These are phyloP conservation scores for Pollimyrus isidori DNA, from an alignment of 2,113 vertebrate species.

Conservation along the genomic window DNA sequence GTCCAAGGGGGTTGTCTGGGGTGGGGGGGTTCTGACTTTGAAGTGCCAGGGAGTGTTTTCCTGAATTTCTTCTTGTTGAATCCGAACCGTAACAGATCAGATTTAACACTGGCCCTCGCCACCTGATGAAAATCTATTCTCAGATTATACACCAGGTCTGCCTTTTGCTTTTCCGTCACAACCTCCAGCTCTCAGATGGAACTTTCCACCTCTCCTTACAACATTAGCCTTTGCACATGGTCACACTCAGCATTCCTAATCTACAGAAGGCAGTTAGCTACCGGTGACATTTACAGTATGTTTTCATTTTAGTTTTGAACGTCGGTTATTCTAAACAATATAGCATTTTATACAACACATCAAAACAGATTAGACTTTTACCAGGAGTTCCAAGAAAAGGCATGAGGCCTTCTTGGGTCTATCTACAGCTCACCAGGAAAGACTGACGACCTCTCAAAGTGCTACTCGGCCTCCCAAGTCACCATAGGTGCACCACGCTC, in stretches of 20 bases:
- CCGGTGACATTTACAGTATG: not conserved
- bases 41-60: slow-evolving; percentile 39
- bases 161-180: not conserved
- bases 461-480: not conserved
- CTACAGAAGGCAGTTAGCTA: not conserved
- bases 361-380: not conserved
- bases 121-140: slow-evolving; percentile 41
- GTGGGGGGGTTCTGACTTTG: slow-evolving; percentile 42
- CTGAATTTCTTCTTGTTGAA: slow-evolving; percentile 65
- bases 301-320: not conserved
- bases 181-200: not conserved
- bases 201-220: slow-evolving; percentile 1
- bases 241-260: not conserved
- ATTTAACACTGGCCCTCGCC: slow-evolving; percentile 40
- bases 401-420: not conserved
- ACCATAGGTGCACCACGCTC: not conserved
- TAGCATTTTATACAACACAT: not conserved
- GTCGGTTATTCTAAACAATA: not conserved
- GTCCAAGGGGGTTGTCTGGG: slow-evolving; percentile 33
- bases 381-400: not conserved
- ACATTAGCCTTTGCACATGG: not conserved
- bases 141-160: not conserved
- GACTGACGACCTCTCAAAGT: not conserved
- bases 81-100: slow-evolving; percentile 58
- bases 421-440: not conserved